Evolutionary conservation across 1,140 invertebrate species (phyloP).

Genomic region (Drosophila navojoa): DNA sequence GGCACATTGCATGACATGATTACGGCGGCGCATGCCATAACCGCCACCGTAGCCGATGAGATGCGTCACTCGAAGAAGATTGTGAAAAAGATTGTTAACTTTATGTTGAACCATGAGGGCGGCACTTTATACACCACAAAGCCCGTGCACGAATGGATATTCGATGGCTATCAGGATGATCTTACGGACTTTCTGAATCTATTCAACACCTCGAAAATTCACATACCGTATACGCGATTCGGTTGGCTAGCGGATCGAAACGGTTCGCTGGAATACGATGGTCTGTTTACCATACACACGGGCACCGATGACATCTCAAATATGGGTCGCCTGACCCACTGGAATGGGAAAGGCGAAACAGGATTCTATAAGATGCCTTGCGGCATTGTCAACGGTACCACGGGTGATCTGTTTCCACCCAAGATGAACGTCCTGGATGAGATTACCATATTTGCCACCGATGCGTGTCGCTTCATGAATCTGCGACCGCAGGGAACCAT

Average conservation of each 20-base stretch:
- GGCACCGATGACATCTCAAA: conserved; percentile 87
- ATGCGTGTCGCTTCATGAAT: conserved; percentile 87
- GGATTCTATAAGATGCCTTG: conserved; percentile 86
- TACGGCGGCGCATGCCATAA: conserved; percentile 91
- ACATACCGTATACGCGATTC: conserved; percentile 89
- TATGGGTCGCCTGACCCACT: conserved; percentile 87
- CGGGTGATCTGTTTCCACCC: conserved; percentile 91
- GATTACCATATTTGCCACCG: conserved; percentile 88
- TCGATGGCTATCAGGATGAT: conserved; percentile 90
- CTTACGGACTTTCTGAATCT: conserved; percentile 86
- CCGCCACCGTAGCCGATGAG: conserved; percentile 87
- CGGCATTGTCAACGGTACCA: conserved; percentile 87
- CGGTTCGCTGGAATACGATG: conserved; percentile 88
- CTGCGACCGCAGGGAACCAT: conserved; percentile 70
- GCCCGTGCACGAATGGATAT: conserved; percentile 88
- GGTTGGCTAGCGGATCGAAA: conserved; percentile 93
- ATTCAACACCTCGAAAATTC: conserved; percentile 85
- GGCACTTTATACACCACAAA: conserved; percentile 87
- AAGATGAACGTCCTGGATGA: conserved; percentile 85
- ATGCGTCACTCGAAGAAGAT: conserved; percentile 84
- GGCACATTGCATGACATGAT: conserved; percentile 90
- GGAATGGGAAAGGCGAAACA: conserved; percentile 87
- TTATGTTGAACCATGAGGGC: conserved; percentile 85
- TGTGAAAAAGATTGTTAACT: conserved; percentile 85
- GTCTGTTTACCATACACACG: conserved; percentile 90